A percentile compares a stretch with the other conserved stretches of the same genome.
phyloP scores from a whole-genome alignment of 2,113 vertebrate species.

The Panthera leo region DNA sequence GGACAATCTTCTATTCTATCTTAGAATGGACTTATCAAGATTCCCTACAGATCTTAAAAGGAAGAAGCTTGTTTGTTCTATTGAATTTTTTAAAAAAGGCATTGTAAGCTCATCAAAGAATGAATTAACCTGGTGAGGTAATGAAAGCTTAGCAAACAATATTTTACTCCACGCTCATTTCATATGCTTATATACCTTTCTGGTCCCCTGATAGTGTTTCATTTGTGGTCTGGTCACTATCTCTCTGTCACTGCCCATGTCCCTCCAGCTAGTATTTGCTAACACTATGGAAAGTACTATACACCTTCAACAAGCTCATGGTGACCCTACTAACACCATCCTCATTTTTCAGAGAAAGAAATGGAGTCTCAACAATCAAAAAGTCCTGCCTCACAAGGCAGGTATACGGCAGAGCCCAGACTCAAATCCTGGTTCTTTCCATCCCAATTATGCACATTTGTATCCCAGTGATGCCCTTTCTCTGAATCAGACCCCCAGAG shows the following conservation, averaged over 20 bases:
- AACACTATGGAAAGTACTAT: not conserved
- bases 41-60: not conserved
- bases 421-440: not conserved
- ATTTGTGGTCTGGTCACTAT: not conserved
- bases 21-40: not conserved
- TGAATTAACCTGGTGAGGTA: not conserved
- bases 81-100: not conserved
- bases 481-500: not conserved
- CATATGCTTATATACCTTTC: not conserved
- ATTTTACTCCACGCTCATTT: not conserved
- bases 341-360: not conserved
- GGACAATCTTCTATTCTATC: not conserved
- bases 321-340: not conserved
- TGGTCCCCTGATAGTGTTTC: not conserved
- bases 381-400: not conserved
- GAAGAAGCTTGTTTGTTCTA: not conserved
- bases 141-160: not conserved
- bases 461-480: not conserved
- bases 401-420: not conserved
- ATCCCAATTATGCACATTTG: not conserved
- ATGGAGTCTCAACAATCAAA: not conserved
- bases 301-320: not conserved
- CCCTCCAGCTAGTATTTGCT: not conserved
- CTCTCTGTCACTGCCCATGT: not conserved
- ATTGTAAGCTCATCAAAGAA: not conserved